Evolutionary conservation across 2,113 vertebrate genomes (phyloP).

Genomic region (Rhabdomys dilectus): DNA sequence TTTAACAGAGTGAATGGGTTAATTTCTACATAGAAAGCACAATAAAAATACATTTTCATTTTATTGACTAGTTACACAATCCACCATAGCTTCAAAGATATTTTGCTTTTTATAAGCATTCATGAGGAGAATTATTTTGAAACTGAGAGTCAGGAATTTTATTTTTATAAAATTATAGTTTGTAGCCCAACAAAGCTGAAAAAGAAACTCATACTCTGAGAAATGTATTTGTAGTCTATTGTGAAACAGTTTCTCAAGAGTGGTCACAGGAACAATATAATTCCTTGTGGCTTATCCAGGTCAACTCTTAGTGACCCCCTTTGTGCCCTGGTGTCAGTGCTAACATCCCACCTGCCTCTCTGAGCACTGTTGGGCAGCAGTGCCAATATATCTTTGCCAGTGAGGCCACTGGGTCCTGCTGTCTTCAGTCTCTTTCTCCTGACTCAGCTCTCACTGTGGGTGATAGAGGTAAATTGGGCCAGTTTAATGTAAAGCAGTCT

Average conservation of each 20-base stretch:
- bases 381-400: constrained; percentile 49
- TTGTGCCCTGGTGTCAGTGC: constrained; percentile 32
- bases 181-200: constrained; percentile 37
- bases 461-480: constrained; percentile 51
- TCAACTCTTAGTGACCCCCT: background rate
- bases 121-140: constrained; percentile 64
- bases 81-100: background rate
- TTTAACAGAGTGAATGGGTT: background rate
- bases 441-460: constrained; percentile 39
- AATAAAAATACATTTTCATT: constrained; percentile 27
- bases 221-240: constrained; percentile 49
- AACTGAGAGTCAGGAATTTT: constrained; percentile 56
- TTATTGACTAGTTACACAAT: constrained; percentile 53
- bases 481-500: constrained; percentile 41
- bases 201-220: constrained; percentile 57
- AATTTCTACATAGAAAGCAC: constrained; percentile 7
- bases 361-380: background rate
- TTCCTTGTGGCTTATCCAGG: constrained; percentile 22
- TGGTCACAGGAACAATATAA: background rate
- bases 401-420: constrained; percentile 38
- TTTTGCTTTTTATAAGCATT: constrained; percentile 54
- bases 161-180: constrained; percentile 45
- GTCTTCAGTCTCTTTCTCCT: constrained; percentile 54
- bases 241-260: constrained; percentile 45
- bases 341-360: background rate